Conservation (phyloP, 2,113 vertebrate genomes). For the Ovibos moschatus region DNA sequence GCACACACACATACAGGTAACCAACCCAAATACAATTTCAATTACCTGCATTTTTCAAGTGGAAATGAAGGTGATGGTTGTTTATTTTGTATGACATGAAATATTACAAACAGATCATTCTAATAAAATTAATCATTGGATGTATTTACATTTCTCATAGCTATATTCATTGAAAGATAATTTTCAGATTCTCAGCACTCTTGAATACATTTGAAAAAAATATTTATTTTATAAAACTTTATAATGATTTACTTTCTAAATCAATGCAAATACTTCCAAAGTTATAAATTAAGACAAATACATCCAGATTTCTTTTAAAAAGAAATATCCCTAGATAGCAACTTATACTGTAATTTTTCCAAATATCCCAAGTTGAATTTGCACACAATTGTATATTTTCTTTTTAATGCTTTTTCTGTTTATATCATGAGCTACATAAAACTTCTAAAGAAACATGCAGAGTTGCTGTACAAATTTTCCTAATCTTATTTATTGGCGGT, state of each 20-base stretch:
- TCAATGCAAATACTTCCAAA: slow-evolving; percentile 11
- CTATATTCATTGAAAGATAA: neutral
- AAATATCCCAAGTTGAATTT: neutral
- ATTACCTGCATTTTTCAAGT: neutral
- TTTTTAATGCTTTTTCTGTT: neutral
- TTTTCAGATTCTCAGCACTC: slow-evolving; percentile 9
- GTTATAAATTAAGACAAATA: slow-evolving; percentile 22
- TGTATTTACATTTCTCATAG: neutral
- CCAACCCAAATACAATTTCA: neutral
- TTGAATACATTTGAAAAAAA: neutral
- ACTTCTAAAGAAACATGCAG: neutral
- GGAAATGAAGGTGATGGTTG: neutral
- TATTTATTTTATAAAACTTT: neutral
- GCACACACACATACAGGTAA: neutral
- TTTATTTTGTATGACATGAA: neutral
- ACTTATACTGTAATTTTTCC: neutral
- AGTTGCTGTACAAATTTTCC: neutral
- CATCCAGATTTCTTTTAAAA: neutral
- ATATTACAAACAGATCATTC: neutral
- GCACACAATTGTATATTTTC: neutral
- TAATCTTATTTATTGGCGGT: neutral
- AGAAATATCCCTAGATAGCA: neutral
- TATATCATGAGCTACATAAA: neutral
- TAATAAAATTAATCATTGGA: neutral
- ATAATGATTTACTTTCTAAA: neutral